Percentiles rank a stretch among this genome's conserved stretches.
Conservation (phyloP, 2,888 invertebrate genomes). For the Acronicta aceris region DNA sequence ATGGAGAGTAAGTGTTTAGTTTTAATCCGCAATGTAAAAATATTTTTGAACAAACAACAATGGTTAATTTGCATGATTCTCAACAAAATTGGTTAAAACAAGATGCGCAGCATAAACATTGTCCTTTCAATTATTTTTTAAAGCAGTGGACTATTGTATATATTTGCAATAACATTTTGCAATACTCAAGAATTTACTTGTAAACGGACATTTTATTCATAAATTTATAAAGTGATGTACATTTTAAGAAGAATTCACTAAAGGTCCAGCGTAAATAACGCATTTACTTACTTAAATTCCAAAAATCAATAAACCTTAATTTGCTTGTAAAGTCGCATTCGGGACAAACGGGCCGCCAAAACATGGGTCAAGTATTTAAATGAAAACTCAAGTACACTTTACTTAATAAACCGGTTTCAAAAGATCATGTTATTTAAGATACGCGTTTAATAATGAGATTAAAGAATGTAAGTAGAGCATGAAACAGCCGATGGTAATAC, state of each 20-base stretch:
- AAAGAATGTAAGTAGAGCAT: slow-evolving; percentile 66
- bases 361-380: slow-evolving; percentile 40
- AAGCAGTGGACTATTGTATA: no score
- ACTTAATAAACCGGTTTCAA: slow-evolving; percentile 60
- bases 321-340: slow-evolving; percentile 20
- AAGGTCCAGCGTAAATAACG: slow-evolving; percentile 11
- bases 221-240: not conserved
- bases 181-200: no score
- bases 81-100: no score
- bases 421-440: slow-evolving; percentile 59
- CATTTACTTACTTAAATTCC: slow-evolving; percentile 9
- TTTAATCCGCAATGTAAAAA: not conserved
- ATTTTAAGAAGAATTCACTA: slow-evolving; percentile 6
- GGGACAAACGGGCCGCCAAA: slow-evolving; percentile 34
- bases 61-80: no score
- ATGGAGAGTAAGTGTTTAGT: slow-evolving; percentile 4
- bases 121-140: no score
- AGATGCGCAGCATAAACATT: no score
- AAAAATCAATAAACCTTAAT: slow-evolving; percentile 27
- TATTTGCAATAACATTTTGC: no score
- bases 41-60: slow-evolving; percentile 1
- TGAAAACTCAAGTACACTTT: slow-evolving; percentile 50
- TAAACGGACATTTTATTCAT: no score
- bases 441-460: slow-evolving; percentile 65
- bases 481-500: slow-evolving; percentile 53